phyloP scores from a whole-genome alignment of 2,113 vertebrate species.

The Neolamprologus modestus region DNA sequence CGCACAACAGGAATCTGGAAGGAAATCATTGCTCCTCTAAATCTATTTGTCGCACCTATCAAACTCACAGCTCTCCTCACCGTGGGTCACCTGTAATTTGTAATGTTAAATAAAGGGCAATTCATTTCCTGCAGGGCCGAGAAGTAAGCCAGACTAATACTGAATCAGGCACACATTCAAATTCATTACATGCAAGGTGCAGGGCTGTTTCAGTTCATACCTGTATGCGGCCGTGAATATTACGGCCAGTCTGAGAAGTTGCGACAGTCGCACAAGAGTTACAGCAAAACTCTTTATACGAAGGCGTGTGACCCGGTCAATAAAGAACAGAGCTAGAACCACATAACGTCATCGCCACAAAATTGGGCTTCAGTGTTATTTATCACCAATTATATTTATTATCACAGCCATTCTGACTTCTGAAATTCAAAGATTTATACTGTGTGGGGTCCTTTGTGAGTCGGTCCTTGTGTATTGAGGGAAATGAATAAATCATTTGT shows the following conservation, averaged over 20 bases:
- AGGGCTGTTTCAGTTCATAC: conserved; percentile 10
- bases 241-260: neutral
- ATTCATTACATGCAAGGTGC: conserved; percentile 54
- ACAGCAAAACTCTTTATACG: neutral
- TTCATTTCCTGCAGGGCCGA: conserved; percentile 68
- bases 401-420: neutral
- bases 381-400: neutral
- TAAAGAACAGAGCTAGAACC: neutral
- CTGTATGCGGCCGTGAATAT: conserved; percentile 14
- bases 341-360: neutral
- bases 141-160: conserved; percentile 42
- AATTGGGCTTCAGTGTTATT: neutral
- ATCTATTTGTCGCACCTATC: conserved; percentile 66
- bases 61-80: conserved; percentile 45
- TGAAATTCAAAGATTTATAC: neutral
- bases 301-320: neutral
- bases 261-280: neutral
- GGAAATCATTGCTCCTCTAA: conserved; percentile 59
- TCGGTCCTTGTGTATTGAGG: neutral
- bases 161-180: conserved; percentile 46
- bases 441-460: neutral
- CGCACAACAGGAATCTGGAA: conserved; percentile 62
- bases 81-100: conserved; percentile 66
- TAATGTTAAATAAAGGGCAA: conserved; percentile 73
- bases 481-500: neutral